Conservation (phyloP, 2,888 invertebrate species). For the Sipha maydis region DNA sequence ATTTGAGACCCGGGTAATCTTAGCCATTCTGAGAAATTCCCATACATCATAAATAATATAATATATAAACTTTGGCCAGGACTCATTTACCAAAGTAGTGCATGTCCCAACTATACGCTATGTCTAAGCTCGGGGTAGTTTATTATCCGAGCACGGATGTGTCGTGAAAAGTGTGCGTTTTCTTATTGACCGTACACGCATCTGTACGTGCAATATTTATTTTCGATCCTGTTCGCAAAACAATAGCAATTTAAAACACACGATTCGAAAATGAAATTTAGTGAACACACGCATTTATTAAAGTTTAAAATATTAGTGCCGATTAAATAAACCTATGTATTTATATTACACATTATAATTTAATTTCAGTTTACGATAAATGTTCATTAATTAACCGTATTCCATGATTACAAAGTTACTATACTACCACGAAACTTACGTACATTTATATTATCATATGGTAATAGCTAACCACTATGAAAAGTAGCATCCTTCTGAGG, state of each 20-base stretch:
- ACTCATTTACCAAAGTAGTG: constrained; percentile 15
- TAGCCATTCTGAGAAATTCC: neutral
- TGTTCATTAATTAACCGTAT: neutral
- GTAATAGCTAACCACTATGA: neutral
- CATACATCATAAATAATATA: constrained; percentile 14
- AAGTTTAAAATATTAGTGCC: neutral
- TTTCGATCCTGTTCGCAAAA: neutral
- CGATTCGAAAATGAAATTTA: neutral
- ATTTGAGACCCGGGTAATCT: neutral
- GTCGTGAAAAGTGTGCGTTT: neutral
- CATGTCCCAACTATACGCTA: neutral
- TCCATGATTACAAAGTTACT: neutral
- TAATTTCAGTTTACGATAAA: neutral
- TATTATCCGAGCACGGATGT: constrained; percentile 1
- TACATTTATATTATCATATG: neutral
- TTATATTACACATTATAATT: neutral
- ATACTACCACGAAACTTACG: neutral
- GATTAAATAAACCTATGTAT: neutral
- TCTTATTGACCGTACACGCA: neutral
- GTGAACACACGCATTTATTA: neutral
- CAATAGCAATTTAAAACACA: neutral
- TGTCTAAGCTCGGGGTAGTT: constrained; percentile 34
- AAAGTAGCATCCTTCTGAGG: neutral
- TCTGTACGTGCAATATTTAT: neutral
- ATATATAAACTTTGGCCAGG: constrained; percentile 6